Base-by-base conservation (phyloP, 2,797 vertebrate species). In the Synanceia verrucosa region DNA sequence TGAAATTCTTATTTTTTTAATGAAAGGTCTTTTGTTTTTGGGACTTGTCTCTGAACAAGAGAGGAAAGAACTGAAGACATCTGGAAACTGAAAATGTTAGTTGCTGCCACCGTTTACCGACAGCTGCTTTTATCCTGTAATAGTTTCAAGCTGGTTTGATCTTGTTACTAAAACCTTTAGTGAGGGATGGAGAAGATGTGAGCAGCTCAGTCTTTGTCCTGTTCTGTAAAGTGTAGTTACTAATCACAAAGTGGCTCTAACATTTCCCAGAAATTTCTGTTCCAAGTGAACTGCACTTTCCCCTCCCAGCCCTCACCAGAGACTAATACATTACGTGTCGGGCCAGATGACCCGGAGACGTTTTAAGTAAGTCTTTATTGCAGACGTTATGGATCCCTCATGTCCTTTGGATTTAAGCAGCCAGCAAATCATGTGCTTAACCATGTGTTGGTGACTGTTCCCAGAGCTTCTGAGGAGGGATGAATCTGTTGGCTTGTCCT, bases 221-320 rank as follows among this genome's bases (percentile, higher is more conserved):
- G 14, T 26, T 53, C 2, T n/a, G n/a, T n/a, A 41, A 41, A 14
- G 8, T 16, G 18, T 41, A 41, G 39, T 9, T 41, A n/a, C n/a
- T 41, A 41, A 18, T 41, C 36, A 31, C n/a, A 16, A 18, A 69
- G 59, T 6, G 9, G 51, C 26, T 69, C 23, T 19, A 46, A 28
- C 37, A 18, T 73, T 65, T 73, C 39, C 70, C 29, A 56, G 46
- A 61, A 68, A 24, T 53, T 31, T 33, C 26, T 24, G 21, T 73
- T 74, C 59, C 82, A 86, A 85, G 89, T 88, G 72, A 91, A 68
- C 61, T 72, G n/a, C 21, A 21, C 65, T 60, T 62, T 85, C 59
- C 70, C 70, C 78, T 80, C 57, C 58, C 55, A 61, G 47, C 23
- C 5, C 63, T 71, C 81, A 71, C 64, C 56, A 53, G 76, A 76